A percentile compares a stretch with the other conserved stretches of the same genome.
Conservation (phyloP, 2,797 vertebrate species). For the Sylvia borin region DNA sequence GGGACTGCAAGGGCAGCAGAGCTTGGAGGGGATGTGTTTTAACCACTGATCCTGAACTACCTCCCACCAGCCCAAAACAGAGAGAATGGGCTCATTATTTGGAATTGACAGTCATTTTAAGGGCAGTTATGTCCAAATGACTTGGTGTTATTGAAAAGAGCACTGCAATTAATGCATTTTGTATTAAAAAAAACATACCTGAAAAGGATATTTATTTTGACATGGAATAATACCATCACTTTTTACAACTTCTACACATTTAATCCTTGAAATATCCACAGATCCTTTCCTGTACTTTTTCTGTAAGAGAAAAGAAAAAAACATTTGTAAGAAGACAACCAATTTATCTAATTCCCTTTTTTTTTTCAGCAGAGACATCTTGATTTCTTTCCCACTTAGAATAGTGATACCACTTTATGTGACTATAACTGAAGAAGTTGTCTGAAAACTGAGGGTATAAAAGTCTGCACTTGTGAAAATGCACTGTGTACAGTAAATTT, state of each 20-base stretch:
- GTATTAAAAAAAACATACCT: slow-evolving; percentile 77
- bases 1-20: neutral
- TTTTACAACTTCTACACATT: slow-evolving; percentile 92
- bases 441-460: neutral
- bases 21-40: neutral
- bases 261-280: slow-evolving; percentile 88
- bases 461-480: neutral
- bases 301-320: slow-evolving; percentile 70
- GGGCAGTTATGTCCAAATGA: neutral
- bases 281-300: slow-evolving; percentile 88
- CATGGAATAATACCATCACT: slow-evolving; percentile 87
- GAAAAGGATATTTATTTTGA: slow-evolving; percentile 95
- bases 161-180: neutral
- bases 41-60: neutral
- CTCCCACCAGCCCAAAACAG: neutral
- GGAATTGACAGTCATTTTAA: neutral
- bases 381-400: neutral
- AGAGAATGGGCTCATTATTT: neutral
- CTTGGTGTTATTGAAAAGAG: neutral
- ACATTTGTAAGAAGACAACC: neutral
- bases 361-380: neutral
- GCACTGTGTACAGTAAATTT: neutral
- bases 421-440: neutral
- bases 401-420: neutral
- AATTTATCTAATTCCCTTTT: neutral